Base-by-base conservation (phyloP, 92 coral and sea anemone species). In the Pocillopora meandrina region DNA sequence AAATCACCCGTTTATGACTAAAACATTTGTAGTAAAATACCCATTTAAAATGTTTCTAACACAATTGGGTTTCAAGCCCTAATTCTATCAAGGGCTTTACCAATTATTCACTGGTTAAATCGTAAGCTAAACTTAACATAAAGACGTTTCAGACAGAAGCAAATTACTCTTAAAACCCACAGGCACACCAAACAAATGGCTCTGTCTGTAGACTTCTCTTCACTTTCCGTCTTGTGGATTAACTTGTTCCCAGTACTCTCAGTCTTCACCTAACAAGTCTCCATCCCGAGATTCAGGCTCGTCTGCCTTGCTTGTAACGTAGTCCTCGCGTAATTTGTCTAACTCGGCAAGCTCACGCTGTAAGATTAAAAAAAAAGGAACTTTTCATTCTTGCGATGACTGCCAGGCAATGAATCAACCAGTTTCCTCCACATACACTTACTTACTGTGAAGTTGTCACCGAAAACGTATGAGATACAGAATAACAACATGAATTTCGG, bases 271-370 rank as follows among this genome's bases (percentile, higher is more conserved):
- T 12, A 79, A 33, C 72, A 71, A 61, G 70, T 89, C 93, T 18
- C 78, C 83, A 19, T 90, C 97, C 61, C 90, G 87, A 3, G 82
- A 76, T 16, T 89, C 93, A 19, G 92, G 84, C 23, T 92, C 91
- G 14, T 94, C 93, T 12, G 80, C 80, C 61, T 90, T 91, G 76
- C 89, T 90, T 49, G 77, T 88, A 74, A 95, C 98, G 84, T 94
- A 96, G 67, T 91, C 92, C 20, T 87, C 78, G 20, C 99, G 96
- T 71, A 94, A 72, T 83, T 82, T 89, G 72, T 96, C 98, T n/a
- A 96, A 92, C 85, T 96, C 99, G 1, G 93, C 98, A 1, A 96
- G 92, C 65, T 96, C 99, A 19, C 78, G 76, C 99, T 96, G 86
- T 35, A 61, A 42, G 52, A 42, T 42, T 42, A 42, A 87, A 63